Percentiles rank a stretch among this genome's conserved stretches.
phyloP scores from a whole-genome alignment of 2,888 invertebrate genomes.

The Drosophila prostipennis region DNA sequence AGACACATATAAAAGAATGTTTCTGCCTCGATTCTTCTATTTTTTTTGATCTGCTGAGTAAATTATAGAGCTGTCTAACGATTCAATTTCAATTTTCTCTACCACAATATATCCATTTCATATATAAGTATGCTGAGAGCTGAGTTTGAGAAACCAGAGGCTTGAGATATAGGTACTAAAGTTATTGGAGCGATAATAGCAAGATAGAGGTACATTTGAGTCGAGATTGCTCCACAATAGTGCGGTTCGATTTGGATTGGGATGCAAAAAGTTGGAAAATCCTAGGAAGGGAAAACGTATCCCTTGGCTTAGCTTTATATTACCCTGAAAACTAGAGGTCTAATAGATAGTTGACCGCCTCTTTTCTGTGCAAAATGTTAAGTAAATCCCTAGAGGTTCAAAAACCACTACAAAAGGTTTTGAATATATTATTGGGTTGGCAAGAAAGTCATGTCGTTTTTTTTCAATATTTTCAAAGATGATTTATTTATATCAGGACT shows the following conservation, averaged over 20 bases:
- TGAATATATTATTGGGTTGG: too few species aligned
- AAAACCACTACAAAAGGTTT: too few species aligned
- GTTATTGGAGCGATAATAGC: conserved; percentile 37
- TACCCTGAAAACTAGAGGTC: not conserved
- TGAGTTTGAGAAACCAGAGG: conserved; percentile 32
- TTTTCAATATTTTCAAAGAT: too few species aligned
- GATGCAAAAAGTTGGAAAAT: not conserved
- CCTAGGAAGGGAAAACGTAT: not conserved
- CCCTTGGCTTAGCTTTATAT: not conserved
- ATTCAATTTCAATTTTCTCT: not conserved
- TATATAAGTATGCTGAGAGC: conserved; percentile 5
- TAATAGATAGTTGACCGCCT: not conserved
- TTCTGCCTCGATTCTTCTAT: not conserved
- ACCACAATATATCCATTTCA: conserved; percentile 4
- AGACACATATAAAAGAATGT: conserved; percentile 9
- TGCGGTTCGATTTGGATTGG: conserved; percentile 16
- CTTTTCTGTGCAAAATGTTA: not conserved
- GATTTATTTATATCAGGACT: too few species aligned
- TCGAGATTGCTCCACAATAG: conserved; percentile 35
- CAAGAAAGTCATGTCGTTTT: too few species aligned
- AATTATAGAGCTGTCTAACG: not conserved
- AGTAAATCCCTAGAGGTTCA: not conserved
- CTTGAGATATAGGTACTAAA: conserved; percentile 56
- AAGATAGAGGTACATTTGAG: conserved; percentile 60
- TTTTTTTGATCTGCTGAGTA: conserved; percentile 4